Percentiles rank a stretch among this genome's conserved stretches.
These are phyloP conservation scores for Petrolisthes cinctipes DNA, from an alignment of 2,888 invertebrate species.

Conservation along the genomic window DNA sequence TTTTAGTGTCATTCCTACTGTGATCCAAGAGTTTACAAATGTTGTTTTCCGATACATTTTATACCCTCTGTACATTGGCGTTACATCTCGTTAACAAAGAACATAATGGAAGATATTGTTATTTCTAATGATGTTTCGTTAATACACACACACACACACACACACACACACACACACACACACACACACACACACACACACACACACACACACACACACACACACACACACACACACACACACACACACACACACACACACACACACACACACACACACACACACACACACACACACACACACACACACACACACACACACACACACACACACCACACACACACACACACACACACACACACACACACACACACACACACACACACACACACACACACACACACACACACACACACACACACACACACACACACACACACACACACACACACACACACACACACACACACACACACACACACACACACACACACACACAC, in stretches of 20 bases:
- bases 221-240: neutral
- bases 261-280: neutral
- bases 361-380: too few relatives aligned
- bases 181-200: neutral
- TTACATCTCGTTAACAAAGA: too few relatives aligned
- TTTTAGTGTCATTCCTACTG: too few relatives aligned
- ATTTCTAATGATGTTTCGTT: neutral
- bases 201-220: neutral
- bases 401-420: too few relatives aligned
- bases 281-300: neutral
- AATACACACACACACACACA: neutral
- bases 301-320: neutral
- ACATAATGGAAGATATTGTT: too few relatives aligned
- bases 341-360: too few relatives aligned
- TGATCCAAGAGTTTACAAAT: too few relatives aligned
- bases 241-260: neutral
- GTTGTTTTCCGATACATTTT: neutral
- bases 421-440: too few relatives aligned
- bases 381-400: too few relatives aligned
- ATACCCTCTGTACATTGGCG: neutral
- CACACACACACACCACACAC: neutral
- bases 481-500: too few relatives aligned
- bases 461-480: too few relatives aligned
- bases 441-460: too few relatives aligned
- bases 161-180: neutral